These are phyloP conservation scores for Euphydryas editha DNA, from an alignment of 2,888 invertebrate genomes.

Conservation along the genomic window DNA sequence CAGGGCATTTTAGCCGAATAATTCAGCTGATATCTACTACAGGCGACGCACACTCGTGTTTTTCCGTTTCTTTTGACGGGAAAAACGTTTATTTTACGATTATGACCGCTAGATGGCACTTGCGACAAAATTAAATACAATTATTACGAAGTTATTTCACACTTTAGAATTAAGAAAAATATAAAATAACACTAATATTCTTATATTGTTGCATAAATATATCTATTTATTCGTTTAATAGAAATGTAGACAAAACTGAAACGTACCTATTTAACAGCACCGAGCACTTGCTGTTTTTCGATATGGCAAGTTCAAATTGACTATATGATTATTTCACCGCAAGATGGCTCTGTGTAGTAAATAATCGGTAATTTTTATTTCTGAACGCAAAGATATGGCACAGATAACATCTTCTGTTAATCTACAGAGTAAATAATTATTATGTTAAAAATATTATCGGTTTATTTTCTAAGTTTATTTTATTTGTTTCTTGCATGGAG, in stretches of 20 bases:
- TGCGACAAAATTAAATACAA: not conserved
- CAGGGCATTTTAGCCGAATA: slow-evolving; percentile 85
- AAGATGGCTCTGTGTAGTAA: slow-evolving; percentile 2
- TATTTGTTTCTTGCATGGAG: too few relatives aligned
- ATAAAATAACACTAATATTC: not conserved
- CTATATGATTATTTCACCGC: not conserved
- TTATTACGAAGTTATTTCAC: not conserved
- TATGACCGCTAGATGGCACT: slow-evolving; percentile 60
- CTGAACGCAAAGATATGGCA: slow-evolving; percentile 10
- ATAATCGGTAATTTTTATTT: not conserved
- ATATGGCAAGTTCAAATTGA: not conserved
- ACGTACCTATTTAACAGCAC: not conserved
- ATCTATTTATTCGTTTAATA: not conserved
- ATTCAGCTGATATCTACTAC: slow-evolving; percentile 84
- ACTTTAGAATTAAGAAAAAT: not conserved
- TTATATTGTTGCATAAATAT: not conserved
- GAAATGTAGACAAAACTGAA: not conserved
- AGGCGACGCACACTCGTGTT: slow-evolving; percentile 83
- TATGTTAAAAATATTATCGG: not conserved
- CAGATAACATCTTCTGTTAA: not conserved
- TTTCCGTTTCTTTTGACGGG: slow-evolving; percentile 83
- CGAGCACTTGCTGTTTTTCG: not conserved
- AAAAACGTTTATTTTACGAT: slow-evolving; percentile 56
- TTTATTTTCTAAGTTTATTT: too few relatives aligned
- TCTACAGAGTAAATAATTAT: not conserved